Evolutionary conservation across 2,888 invertebrate species (phyloP).

Genomic region (Napeogenes sylphis): DNA sequence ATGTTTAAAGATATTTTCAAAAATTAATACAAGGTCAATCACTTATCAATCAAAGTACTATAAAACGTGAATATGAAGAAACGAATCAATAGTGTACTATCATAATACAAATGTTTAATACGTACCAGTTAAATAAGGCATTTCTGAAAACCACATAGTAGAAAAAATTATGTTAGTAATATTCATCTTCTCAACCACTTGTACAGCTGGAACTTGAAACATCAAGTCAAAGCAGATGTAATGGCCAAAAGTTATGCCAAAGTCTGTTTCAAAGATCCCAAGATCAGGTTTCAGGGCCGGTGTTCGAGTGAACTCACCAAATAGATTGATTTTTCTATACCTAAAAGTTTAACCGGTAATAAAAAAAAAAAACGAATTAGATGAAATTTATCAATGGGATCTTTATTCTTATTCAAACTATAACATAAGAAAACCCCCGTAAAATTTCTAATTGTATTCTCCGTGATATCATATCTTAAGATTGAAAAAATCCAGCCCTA

Average conservation of each 20-base stretch:
- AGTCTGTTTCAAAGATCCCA: slow-evolving; percentile 83
- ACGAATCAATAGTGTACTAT: too few relatives aligned
- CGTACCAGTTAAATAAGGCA: slow-evolving; percentile 85
- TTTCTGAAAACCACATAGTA: slow-evolving; percentile 89
- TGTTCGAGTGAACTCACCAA: slow-evolving; percentile 69
- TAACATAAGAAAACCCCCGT: too few relatives aligned
- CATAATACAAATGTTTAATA: too few relatives aligned
- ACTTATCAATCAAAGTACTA: too few relatives aligned
- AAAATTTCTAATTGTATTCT: too few relatives aligned
- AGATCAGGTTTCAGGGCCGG: slow-evolving; percentile 78
- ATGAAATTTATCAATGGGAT: too few relatives aligned
- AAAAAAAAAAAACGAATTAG: not conserved
- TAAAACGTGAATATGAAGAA: too few relatives aligned
- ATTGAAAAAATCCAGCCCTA: too few relatives aligned
- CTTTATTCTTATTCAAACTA: too few relatives aligned
- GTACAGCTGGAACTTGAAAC: slow-evolving; percentile 83
- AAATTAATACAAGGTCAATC: too few relatives aligned
- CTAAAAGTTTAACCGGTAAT: slow-evolving; percentile 39
- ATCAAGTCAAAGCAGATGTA: slow-evolving; percentile 91
- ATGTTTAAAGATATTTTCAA: too few relatives aligned
- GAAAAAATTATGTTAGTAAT: slow-evolving; percentile 82
- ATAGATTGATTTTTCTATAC: slow-evolving; percentile 74
- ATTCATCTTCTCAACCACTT: slow-evolving; percentile 69
- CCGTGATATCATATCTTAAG: too few relatives aligned
- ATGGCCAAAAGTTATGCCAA: slow-evolving; percentile 87